These are phyloP conservation scores for Eustalomyia histrio DNA, from an alignment of 2,888 invertebrate genomes.

Conservation along the genomic window DNA sequence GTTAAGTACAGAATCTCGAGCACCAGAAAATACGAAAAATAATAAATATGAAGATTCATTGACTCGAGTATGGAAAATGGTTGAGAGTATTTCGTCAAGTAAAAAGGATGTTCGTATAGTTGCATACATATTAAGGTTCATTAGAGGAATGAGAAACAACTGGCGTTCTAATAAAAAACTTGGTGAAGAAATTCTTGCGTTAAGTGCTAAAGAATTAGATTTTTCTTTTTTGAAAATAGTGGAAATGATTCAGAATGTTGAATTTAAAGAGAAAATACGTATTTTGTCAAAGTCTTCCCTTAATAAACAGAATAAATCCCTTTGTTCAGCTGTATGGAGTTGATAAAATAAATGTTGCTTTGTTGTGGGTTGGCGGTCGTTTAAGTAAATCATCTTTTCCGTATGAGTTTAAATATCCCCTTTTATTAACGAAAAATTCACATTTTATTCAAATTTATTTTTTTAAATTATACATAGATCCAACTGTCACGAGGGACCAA, in stretches of 20 bases:
- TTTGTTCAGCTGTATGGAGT: neutral
- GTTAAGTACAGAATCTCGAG: neutral
- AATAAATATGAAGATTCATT: neutral
- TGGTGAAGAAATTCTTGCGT: neutral
- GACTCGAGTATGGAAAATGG: neutral
- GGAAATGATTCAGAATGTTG: no score
- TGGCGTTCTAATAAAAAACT: neutral
- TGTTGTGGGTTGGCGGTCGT: conserved; percentile 16
- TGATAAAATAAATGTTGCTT: neutral
- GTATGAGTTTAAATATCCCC: conserved; percentile 15
- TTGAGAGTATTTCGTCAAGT: neutral
- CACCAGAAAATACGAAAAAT: no score
- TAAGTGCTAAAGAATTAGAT: neutral
- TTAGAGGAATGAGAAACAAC: neutral
- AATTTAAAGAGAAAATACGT: no score
- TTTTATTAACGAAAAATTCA: neutral
- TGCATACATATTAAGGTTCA: conserved; percentile 1
- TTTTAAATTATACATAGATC: no score
- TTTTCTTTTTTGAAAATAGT: no score
- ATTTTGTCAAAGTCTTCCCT: neutral
- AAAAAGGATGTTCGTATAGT: no score
- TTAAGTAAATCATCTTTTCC: conserved; percentile 8
- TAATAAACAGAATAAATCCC: neutral
- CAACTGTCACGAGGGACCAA: no score
- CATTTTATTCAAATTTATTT: no score